These are phyloP conservation scores for Lathronympha strigana DNA, from an alignment of 2,888 invertebrate species.

Conservation along the genomic window DNA sequence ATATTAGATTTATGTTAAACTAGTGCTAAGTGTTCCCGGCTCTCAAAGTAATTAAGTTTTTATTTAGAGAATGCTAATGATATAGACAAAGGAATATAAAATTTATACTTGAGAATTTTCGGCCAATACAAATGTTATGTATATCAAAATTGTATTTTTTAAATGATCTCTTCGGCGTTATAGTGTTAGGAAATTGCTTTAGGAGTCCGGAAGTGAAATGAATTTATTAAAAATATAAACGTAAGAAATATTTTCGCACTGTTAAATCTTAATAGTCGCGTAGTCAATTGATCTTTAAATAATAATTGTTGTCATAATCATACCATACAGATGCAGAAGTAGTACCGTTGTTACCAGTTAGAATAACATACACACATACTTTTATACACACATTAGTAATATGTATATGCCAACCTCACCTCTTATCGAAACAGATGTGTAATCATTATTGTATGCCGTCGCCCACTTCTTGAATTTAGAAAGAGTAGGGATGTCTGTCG, in stretches of 20 bases:
- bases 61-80: slow-evolving; percentile 73
- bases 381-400: slow-evolving; percentile 29
- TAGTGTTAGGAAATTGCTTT: slow-evolving; percentile 80
- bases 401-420: slow-evolving; percentile 26
- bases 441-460: slow-evolving; percentile 1
- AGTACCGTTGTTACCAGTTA: slow-evolving; percentile 77
- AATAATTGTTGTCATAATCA: slow-evolving; percentile 61
- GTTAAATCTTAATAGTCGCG: slow-evolving; percentile 70
- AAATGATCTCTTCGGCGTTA: slow-evolving; percentile 82
- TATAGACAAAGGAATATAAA: slow-evolving; percentile 62
- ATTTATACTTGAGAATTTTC: slow-evolving; percentile 76
- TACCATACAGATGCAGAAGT: slow-evolving; percentile 56
- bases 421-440: slow-evolving; percentile 7
- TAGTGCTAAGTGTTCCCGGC: slow-evolving; percentile 81
- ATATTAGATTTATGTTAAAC: slow-evolving; percentile 72
- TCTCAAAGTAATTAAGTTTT: slow-evolving; percentile 83
- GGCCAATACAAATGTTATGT: slow-evolving; percentile 80
- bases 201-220: slow-evolving; percentile 82
- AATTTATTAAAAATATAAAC: slow-evolving; percentile 80
- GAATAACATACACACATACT: slow-evolving; percentile 54
- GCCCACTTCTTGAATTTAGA: slow-evolving; percentile 4
- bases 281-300: slow-evolving; percentile 66
- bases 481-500: slow-evolving; percentile 9
- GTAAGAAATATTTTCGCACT: slow-evolving; percentile 83
- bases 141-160: slow-evolving; percentile 83